phyloP scores from a whole-genome alignment of 1,140 invertebrate species.

The Cherax destructor region DNA sequence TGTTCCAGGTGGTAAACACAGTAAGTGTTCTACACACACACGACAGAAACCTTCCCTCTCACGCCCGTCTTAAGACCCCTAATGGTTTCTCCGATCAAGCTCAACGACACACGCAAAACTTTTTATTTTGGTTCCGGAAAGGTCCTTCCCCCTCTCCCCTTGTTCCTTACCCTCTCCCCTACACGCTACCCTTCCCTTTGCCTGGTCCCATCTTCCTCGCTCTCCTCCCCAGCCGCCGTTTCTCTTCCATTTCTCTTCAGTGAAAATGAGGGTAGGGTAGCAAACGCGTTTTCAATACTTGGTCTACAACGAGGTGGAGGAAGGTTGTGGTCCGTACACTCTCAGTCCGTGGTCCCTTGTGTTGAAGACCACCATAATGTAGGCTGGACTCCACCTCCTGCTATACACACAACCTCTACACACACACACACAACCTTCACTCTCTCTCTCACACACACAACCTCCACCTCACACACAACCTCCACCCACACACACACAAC shows the following conservation, averaged over 20 bases:
- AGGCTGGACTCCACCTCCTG: too few species aligned
- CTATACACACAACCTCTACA: too few species aligned
- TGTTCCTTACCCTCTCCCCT: not conserved
- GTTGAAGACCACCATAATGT: too few species aligned
- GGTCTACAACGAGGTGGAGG: not conserved
- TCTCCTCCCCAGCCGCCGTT: not conserved
- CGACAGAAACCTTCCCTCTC: not conserved
- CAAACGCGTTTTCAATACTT: slow-evolving; percentile 58
- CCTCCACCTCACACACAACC: too few species aligned
- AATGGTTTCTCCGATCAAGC: slow-evolving; percentile 43
- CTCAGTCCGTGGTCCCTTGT: too few species aligned
- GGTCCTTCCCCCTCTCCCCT: not conserved
- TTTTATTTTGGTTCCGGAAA: slow-evolving; percentile 43
- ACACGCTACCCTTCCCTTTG: not conserved
- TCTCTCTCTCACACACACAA: too few species aligned
- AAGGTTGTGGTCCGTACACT: too few species aligned
- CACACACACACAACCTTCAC: too few species aligned
- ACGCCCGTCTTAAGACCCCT: slow-evolving; percentile 10
- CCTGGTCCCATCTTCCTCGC: not conserved
- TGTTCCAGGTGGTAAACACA: slow-evolving; percentile 1
- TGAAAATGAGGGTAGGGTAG: slow-evolving; percentile 54
- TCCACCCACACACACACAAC: too few species aligned
- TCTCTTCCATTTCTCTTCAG: slow-evolving; percentile 23
- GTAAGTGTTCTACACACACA: not conserved
- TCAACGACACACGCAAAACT: slow-evolving; percentile 49